Conservation (phyloP, 1,140 invertebrate genomes). For the Drosophila mayri region DNA sequence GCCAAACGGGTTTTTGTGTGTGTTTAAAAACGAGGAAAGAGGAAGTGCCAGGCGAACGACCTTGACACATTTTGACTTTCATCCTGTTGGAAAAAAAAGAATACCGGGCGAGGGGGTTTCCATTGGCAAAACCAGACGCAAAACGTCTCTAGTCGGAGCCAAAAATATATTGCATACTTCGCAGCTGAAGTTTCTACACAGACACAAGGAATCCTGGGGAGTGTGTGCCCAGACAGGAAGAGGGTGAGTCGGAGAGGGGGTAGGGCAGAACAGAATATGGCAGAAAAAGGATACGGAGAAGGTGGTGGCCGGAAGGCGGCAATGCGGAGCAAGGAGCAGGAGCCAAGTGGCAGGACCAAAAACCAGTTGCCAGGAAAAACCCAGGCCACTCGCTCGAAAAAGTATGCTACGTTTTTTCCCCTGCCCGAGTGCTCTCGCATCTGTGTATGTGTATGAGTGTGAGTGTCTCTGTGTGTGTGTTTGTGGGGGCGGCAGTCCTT, state of each 20-base stretch:
- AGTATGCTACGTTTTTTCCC: constrained; percentile 76
- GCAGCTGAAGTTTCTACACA: constrained; percentile 63
- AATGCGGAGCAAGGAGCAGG: constrained; percentile 34
- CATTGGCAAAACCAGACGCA: constrained; percentile 47
- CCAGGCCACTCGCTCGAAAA: constrained; percentile 77
- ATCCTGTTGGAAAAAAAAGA: not conserved
- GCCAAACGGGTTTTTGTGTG: constrained; percentile 47
- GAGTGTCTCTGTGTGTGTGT: constrained; percentile 9
- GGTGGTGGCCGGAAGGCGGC: constrained; percentile 53
- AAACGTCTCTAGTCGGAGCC: constrained; percentile 68
- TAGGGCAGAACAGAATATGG: not conserved
- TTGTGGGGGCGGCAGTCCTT: constrained; percentile 69
- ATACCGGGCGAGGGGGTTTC: not conserved
- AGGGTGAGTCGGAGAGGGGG: not conserved
- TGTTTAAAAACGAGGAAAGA: not conserved
- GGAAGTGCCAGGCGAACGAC: constrained; percentile 49
- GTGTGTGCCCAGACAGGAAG: constrained; percentile 5
- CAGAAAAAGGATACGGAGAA: constrained; percentile 20
- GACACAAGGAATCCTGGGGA: constrained; percentile 39
- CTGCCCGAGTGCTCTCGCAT: constrained; percentile 9
- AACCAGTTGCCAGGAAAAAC: constrained; percentile 68
- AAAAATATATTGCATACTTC: constrained; percentile 81
- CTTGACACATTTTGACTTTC: constrained; percentile 69
- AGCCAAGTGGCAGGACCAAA: constrained; percentile 41
- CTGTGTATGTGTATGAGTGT: constrained; percentile 13